Evolutionary conservation across 2,797 vertebrate species (phyloP).

Genomic region (Pseudotriccus pelzelni): DNA sequence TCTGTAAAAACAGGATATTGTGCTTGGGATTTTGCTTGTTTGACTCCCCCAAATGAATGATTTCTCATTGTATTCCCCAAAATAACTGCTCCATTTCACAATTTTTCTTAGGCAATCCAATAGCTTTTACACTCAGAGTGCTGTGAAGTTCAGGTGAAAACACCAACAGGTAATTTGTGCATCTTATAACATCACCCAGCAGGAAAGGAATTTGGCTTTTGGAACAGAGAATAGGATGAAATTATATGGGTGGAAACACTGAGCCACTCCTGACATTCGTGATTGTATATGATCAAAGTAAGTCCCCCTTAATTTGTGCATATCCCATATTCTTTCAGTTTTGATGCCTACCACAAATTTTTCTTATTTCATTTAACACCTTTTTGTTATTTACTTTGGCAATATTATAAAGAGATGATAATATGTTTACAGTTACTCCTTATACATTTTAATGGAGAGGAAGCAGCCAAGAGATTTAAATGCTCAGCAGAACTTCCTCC

Average conservation of each 20-base stretch:
- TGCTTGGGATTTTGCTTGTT: not conserved
- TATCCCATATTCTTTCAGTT: not conserved
- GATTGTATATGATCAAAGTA: not conserved
- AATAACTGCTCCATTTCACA: not conserved
- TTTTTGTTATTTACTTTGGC: not conserved
- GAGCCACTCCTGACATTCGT: not conserved
- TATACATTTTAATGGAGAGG: not conserved
- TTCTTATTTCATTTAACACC: not conserved
- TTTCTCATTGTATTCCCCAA: not conserved
- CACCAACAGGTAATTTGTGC: not conserved
- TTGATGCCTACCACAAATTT: not conserved
- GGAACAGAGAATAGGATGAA: not conserved
- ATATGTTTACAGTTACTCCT: not conserved
- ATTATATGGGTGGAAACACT: not conserved
- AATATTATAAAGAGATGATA: not conserved
- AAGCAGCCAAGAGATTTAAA: not conserved
- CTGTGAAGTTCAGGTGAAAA: not conserved
- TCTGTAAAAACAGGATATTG: not conserved
- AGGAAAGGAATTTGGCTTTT: not conserved
- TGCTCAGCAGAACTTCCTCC: not conserved
- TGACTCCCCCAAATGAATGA: not conserved
- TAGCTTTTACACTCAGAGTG: not conserved
- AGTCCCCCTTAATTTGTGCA: accelerated
- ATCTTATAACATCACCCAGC: not conserved
- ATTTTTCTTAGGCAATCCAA: not conserved